Conservation (phyloP, 2,888 invertebrate genomes). For the Acronicta psi region DNA sequence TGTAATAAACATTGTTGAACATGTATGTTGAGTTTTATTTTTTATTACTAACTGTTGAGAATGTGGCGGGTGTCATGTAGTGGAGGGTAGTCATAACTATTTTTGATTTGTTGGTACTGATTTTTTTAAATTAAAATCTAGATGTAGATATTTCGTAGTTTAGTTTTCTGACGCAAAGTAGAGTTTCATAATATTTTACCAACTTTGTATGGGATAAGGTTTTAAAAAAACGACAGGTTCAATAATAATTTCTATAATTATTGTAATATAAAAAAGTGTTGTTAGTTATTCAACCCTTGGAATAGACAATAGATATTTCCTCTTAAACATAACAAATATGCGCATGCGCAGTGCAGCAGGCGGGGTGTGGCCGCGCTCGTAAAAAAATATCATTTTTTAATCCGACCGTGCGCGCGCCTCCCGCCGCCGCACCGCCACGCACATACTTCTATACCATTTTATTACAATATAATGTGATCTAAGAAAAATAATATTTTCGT, state of each 20-base stretch:
- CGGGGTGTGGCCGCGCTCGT: conserved; percentile 68
- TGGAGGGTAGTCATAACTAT: too few species aligned
- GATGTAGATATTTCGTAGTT: too few species aligned
- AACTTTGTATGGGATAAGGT: not conserved
- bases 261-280: conserved; percentile 90
- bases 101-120: too few species aligned
- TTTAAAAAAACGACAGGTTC: conserved; percentile 74
- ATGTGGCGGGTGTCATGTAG: too few species aligned
- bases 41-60: not conserved
- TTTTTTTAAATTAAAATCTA: too few species aligned
- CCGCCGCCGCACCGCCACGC: conserved; percentile 52
- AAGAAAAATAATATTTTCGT: conserved; percentile 89
- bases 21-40: conserved; percentile 8
- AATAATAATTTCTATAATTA: conserved; percentile 90
- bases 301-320: conserved; percentile 89
- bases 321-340: conserved; percentile 89
- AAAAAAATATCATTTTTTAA: conserved; percentile 84
- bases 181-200: too few species aligned
- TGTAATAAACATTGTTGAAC: conserved; percentile 21
- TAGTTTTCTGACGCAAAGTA: too few species aligned
- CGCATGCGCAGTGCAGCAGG: conserved; percentile 55
- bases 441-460: conserved; percentile 82
- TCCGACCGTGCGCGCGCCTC: conserved; percentile 63
- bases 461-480: conserved; percentile 89
- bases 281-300: conserved; percentile 87